These are phyloP conservation scores for Microplitis demolitor DNA, from an alignment of 1,140 invertebrate genomes.

Conservation along the genomic window DNA sequence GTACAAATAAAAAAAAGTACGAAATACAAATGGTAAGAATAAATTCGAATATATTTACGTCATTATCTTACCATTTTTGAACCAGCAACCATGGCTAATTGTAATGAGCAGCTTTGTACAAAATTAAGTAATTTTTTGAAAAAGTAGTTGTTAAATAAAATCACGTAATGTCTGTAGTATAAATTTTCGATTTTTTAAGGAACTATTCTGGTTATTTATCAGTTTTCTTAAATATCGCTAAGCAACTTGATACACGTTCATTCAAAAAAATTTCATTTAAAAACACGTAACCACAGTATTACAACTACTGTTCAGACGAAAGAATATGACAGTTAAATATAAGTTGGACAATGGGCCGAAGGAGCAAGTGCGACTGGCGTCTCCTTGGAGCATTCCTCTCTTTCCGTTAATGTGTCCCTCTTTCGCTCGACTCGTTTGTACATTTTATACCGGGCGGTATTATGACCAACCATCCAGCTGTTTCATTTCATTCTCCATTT, in stretches of 20 bases:
- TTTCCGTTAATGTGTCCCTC: not conserved
- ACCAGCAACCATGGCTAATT: slow-evolving; percentile 44
- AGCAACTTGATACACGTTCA: not conserved
- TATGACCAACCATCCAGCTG: slow-evolving; percentile 7
- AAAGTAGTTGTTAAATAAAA: not conserved
- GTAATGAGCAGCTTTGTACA: not conserved
- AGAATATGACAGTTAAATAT: slow-evolving; percentile 22
- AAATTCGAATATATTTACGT: not conserved
- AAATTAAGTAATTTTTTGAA: not conserved
- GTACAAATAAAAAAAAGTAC: not conserved
- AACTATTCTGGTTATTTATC: too few relatives aligned
- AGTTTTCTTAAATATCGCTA: not conserved
- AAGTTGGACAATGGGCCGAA: slow-evolving; percentile 48
- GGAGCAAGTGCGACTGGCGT: slow-evolving; percentile 50
- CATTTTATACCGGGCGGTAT: not conserved
- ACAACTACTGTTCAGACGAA: not conserved
- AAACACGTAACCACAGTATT: too few relatives aligned
- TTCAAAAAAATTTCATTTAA: not conserved
- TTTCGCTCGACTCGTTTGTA: not conserved
- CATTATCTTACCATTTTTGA: slow-evolving; percentile 48
- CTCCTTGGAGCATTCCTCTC: slow-evolving; percentile 20
- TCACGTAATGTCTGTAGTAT: not conserved
- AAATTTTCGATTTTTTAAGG: not conserved
- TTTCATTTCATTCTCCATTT: slow-evolving; percentile 5
- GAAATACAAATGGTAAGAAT: not conserved